Evolutionary conservation across 2,113 vertebrate genomes (phyloP).

Genomic region (Gambusia holbrooki): DNA sequence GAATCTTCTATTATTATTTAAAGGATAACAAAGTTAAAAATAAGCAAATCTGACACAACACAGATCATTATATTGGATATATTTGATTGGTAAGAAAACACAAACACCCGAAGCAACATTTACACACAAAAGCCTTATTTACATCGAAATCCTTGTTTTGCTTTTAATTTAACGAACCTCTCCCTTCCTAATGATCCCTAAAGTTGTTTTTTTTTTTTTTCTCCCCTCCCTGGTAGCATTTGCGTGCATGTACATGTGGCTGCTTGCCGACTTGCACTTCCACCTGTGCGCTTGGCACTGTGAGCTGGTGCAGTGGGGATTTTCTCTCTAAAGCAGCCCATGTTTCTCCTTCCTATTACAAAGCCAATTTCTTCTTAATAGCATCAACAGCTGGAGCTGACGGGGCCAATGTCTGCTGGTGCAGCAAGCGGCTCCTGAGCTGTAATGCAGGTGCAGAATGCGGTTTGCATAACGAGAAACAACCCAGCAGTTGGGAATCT

Average conservation of each 20-base stretch:
- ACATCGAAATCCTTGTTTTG: conserved; percentile 47
- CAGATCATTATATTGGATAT: conserved; percentile 3
- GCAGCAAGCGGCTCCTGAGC: conserved; percentile 62
- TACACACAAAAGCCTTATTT: conserved; percentile 29
- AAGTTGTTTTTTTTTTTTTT: conserved; percentile 28
- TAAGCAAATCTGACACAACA: too few species aligned
- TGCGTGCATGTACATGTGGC: conserved; percentile 14
- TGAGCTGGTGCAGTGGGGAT: conserved; percentile 20
- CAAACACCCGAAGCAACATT: conserved; percentile 25
- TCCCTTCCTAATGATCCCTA: conserved; percentile 52
- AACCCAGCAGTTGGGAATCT: neutral
- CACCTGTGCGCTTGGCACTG: conserved; percentile 5
- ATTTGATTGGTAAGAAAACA: conserved; percentile 17
- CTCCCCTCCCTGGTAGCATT: conserved; percentile 38
- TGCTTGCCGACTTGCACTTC: neutral
- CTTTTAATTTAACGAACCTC: conserved; percentile 52
- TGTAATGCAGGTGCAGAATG: conserved; percentile 35
- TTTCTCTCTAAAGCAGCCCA: conserved; percentile 46
- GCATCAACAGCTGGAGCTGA: conserved; percentile 77
- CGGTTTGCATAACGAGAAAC: conserved; percentile 31
- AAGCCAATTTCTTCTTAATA: conserved; percentile 79
- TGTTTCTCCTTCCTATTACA: conserved; percentile 66
- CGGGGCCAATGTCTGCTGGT: conserved; percentile 66
- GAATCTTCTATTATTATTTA: neutral
- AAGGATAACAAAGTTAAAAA: neutral